Evolutionary conservation across 2,888 invertebrate species (phyloP).

Genomic region (Hirtodrosophila duncani): DNA sequence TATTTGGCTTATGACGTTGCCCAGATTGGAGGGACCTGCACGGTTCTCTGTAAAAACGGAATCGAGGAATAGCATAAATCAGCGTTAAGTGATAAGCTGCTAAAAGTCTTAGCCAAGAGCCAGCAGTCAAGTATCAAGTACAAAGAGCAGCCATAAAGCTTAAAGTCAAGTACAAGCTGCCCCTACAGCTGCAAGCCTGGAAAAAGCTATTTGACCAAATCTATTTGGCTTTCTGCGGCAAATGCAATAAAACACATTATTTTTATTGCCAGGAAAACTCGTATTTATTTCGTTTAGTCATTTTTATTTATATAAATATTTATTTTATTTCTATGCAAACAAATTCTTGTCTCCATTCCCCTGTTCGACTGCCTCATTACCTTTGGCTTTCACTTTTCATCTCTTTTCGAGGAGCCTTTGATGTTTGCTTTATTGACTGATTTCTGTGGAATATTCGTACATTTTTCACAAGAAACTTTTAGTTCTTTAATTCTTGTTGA

Average conservation of each 20-base stretch:
- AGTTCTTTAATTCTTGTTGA: no score
- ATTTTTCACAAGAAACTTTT: no score
- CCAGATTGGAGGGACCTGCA: constrained; percentile 91
- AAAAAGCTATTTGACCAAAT: neutral
- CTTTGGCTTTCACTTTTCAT: constrained; percentile 15
- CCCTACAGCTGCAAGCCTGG: constrained; percentile 6
- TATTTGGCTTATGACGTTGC: constrained; percentile 93
- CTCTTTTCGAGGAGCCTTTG: constrained; percentile 34
- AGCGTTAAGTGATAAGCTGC: constrained; percentile 2
- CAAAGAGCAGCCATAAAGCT: neutral
- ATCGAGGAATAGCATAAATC: constrained; percentile 3
- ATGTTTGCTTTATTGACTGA: constrained; percentile 23
- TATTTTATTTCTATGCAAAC: constrained; percentile 23
- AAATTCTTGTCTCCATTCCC: constrained; percentile 18
- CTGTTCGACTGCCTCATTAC: constrained; percentile 21
- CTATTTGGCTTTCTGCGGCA: no score
- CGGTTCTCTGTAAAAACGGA: constrained; percentile 86
- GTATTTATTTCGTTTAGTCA: constrained; percentile 30
- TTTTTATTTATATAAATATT: constrained; percentile 31
- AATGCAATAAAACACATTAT: constrained; percentile 23
- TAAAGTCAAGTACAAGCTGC: no score
- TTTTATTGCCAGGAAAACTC: constrained; percentile 13
- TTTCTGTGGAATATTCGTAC: no score
- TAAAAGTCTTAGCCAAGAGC: neutral
- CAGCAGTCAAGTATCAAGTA: no score